Percentiles rank a stretch among this genome's conserved stretches.
Conservation (phyloP, 2,797 vertebrate genomes). For the Eutrigla gurnardus region DNA sequence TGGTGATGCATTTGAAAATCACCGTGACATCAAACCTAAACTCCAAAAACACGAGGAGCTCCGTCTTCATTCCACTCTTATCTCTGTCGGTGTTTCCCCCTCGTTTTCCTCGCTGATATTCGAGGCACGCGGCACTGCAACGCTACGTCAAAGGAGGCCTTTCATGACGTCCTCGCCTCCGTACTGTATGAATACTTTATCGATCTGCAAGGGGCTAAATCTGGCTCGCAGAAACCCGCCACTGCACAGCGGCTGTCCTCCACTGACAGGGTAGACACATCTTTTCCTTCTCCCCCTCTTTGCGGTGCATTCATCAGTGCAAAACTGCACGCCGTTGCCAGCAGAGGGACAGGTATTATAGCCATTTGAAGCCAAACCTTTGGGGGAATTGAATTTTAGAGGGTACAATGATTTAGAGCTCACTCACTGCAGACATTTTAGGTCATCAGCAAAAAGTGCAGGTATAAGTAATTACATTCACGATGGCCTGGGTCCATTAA, state of each 20-base stretch:
- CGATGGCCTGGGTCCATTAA: neutral
- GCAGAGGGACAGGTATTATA: neutral
- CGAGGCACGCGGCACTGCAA: conserved; percentile 48
- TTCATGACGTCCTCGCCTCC: conserved; percentile 42
- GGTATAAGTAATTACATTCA: conserved; percentile 2
- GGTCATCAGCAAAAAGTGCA: neutral
- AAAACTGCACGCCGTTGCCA: neutral
- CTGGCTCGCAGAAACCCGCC: conserved; percentile 35
- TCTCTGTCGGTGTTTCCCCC: conserved; percentile 35
- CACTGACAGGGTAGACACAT: neutral
- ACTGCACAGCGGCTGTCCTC: conserved; percentile 5
- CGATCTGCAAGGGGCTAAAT: conserved; percentile 55
- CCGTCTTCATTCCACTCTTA: conserved; percentile 1
- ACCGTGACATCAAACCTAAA: neutral
- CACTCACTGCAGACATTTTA: neutral
- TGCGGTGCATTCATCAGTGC: neutral
- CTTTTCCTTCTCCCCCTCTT: neutral
- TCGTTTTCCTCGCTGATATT: conserved; percentile 52
- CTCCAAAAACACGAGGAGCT: conserved; percentile 6
- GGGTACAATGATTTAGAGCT: neutral
- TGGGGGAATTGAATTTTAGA: neutral
- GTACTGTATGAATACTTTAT: conserved; percentile 64
- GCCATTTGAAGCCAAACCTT: neutral
- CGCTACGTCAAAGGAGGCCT: conserved; percentile 46
- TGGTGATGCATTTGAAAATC: conserved; percentile 12